These are phyloP conservation scores for Calephelis nemesis DNA, from an alignment of 1,140 invertebrate species.

Conservation along the genomic window DNA sequence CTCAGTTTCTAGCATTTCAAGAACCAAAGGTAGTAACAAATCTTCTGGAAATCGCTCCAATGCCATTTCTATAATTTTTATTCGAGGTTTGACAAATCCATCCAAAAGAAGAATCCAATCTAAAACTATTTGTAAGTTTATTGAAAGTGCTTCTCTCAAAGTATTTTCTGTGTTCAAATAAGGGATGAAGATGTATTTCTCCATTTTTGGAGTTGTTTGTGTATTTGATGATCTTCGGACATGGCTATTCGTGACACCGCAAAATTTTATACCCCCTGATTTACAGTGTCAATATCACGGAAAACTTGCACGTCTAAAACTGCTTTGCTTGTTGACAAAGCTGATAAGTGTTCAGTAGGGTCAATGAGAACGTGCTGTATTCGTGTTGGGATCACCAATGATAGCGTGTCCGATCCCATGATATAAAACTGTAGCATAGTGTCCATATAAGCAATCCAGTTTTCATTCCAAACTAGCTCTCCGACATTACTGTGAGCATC, in stretches of 20 bases:
- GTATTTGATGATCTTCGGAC: constrained; percentile 89
- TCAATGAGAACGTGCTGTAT: constrained; percentile 91
- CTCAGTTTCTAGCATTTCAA: constrained; percentile 83
- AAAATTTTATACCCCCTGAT: constrained; percentile 92
- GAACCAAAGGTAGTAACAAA: constrained; percentile 79
- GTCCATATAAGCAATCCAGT: constrained; percentile 97
- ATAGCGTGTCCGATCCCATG: constrained; percentile 85
- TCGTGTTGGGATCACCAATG: constrained; percentile 92
- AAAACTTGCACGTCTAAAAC: constrained; percentile 86
- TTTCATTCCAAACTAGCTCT: constrained; percentile 88
- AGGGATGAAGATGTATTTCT: constrained; percentile 91
- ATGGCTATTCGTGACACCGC: constrained; percentile 93
- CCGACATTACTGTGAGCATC: constrained; percentile 85
- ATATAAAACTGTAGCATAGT: constrained; percentile 96
- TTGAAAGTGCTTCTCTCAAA: constrained; percentile 82
- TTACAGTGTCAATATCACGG: constrained; percentile 87
- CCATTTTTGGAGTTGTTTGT: constrained; percentile 88
- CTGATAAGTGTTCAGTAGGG: constrained; percentile 83
- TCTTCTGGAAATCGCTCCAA: constrained; percentile 82
- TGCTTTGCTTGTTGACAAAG: constrained; percentile 70
- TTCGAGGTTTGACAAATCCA: constrained; percentile 57
- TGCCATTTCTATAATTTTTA: constrained; percentile 88
- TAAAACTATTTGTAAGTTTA: constrained; percentile 85
- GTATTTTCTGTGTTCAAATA: constrained; percentile 85
- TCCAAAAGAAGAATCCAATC: constrained; percentile 87